Conservation (phyloP, 2,888 invertebrate genomes). For the Phragmatobia fuliginosa region DNA sequence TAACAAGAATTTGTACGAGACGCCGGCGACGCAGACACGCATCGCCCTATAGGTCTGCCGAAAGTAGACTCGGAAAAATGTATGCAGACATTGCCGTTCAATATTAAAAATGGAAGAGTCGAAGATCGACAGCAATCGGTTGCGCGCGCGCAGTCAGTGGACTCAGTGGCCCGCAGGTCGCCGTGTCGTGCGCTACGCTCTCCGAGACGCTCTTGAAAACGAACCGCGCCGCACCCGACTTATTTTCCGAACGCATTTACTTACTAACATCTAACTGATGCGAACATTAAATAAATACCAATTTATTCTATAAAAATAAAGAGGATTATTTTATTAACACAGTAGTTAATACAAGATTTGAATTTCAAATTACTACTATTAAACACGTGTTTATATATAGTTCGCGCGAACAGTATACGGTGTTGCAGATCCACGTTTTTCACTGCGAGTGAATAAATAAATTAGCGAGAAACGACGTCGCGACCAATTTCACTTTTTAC, state of each 20-base stretch:
- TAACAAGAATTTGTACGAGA: conserved; percentile 33
- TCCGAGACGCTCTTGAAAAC: conserved; percentile 62
- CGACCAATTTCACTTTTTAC: conserved; percentile 83
- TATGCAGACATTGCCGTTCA: conserved; percentile 60
- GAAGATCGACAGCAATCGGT: conserved; percentile 63
- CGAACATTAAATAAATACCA: conserved; percentile 55
- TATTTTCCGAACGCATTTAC: conserved; percentile 68
- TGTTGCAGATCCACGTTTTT: conserved; percentile 79
- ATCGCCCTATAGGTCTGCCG: conserved; percentile 37
- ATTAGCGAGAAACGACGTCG: conserved; percentile 67
- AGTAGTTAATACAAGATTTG: conserved; percentile 49
- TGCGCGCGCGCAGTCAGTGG: conserved; percentile 80
- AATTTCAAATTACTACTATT: conserved; percentile 58
- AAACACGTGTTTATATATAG: conserved; percentile 81
- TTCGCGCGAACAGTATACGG: conserved; percentile 76
- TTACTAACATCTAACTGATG: conserved; percentile 40
- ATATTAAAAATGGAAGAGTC: conserved; percentile 80
- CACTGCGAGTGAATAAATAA: conserved; percentile 79
- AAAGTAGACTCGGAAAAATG: conserved; percentile 69
- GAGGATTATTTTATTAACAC: conserved; percentile 56
- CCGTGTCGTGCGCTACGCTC: conserved; percentile 79
- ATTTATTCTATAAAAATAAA: conserved; percentile 61
- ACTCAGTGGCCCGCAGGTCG: conserved; percentile 82
- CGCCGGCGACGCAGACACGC: conserved; percentile 22
- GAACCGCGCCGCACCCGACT: conserved; percentile 61